A percentile compares a stretch with the other conserved stretches of the same genome.
Evolutionary conservation across 2,113 vertebrate genomes (phyloP).

Genomic region (Melanerpes aurifrons): DNA sequence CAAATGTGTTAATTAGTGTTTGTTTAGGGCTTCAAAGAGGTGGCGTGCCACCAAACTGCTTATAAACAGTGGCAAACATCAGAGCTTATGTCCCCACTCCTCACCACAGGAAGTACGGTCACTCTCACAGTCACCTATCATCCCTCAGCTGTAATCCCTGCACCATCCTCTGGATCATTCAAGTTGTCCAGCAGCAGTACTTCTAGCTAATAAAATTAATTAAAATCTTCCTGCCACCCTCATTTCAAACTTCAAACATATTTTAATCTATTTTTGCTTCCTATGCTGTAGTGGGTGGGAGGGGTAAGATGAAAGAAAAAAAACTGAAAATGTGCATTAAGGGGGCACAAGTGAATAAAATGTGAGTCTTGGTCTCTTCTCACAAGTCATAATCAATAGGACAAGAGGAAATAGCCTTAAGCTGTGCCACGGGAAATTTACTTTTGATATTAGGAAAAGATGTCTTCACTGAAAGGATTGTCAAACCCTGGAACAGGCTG

Average conservation of each 20-base stretch:
- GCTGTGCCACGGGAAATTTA: too few relatives aligned
- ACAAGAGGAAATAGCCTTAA: too few relatives aligned
- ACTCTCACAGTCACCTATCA: fast-evolving
- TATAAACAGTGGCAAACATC: not conserved
- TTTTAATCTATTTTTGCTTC: not conserved
- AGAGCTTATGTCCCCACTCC: not conserved
- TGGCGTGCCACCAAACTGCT: not conserved
- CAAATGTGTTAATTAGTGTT: not conserved
- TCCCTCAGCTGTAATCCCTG: not conserved
- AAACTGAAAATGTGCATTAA: not conserved
- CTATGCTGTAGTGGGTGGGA: not conserved
- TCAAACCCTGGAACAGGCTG: too few relatives aligned
- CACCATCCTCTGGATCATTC: not conserved
- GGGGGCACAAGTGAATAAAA: not conserved
- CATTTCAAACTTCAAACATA: not conserved
- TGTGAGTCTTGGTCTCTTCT: too few relatives aligned
- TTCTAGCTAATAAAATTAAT: not conserved
- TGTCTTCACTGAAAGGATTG: too few relatives aligned
- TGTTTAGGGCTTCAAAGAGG: not conserved
- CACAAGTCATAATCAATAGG: too few relatives aligned
- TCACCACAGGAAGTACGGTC: not conserved
- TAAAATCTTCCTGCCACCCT: not conserved
- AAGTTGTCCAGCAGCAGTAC: not conserved
- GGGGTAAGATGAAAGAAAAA: not conserved
- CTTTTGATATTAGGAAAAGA: too few relatives aligned